Evolutionary conservation across 2,113 vertebrate species (phyloP).

Genomic region (Oncorhynchus clarkii): DNA sequence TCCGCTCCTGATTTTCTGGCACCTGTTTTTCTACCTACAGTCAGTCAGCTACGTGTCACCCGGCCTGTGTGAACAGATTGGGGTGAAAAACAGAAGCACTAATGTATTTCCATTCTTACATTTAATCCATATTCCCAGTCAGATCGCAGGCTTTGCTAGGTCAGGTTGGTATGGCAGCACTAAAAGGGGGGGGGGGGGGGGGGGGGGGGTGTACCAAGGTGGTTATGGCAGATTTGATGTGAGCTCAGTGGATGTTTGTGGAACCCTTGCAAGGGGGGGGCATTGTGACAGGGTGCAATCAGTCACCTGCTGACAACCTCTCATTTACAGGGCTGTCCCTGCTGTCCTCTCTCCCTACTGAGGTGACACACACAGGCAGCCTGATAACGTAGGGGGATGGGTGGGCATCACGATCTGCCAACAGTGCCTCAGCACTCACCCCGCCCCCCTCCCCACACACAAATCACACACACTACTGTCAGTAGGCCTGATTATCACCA

Average conservation of each 20-base stretch:
- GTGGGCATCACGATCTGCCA: constrained; percentile 38
- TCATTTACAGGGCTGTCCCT: constrained; percentile 48
- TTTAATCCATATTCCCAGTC: constrained; percentile 65
- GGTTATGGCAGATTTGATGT: constrained; percentile 42
- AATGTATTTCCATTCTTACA: constrained; percentile 56
- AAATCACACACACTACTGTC: too few relatives aligned
- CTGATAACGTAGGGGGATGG: constrained; percentile 46
- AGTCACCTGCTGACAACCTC: constrained; percentile 55
- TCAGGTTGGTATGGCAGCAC: neutral
- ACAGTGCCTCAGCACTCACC: constrained; percentile 24
- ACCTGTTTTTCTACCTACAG: constrained; percentile 54
- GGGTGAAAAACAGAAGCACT: constrained; percentile 43
- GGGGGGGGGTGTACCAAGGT: constrained; percentile 46
- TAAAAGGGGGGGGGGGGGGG: too few relatives aligned
- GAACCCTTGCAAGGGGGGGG: constrained; percentile 21
- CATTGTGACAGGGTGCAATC: constrained; percentile 57
- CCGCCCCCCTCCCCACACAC: constrained; percentile 28
- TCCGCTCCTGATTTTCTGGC: constrained; percentile 36
- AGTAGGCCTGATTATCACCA: constrained; percentile 32
- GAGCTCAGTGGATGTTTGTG: constrained; percentile 48
- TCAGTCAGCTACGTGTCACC: constrained; percentile 47
- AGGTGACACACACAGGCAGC: constrained; percentile 57
- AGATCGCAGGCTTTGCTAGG: neutral
- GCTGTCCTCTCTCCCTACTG: constrained; percentile 33
- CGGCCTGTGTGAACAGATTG: constrained; percentile 36